Evolutionary conservation across 2,888 invertebrate species (phyloP), one percentile per base, ranked within the genome.

Genomic region (Acanthosoma haemorrhoidale): DNA sequence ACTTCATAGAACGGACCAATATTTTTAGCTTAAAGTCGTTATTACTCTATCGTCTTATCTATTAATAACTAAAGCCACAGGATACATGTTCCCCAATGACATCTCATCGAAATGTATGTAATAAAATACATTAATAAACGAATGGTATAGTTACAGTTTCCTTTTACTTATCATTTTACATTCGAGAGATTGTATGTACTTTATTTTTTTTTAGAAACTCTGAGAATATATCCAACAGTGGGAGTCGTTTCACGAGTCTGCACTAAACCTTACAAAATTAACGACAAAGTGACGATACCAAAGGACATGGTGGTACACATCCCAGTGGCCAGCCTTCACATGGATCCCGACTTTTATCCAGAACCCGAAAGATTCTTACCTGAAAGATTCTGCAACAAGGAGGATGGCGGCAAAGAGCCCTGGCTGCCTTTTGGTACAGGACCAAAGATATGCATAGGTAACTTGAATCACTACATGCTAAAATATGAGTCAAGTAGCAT

Each of bases 351-450:
- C n/a, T 21, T 25, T 15, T 41, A 34, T 15, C 59, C 58, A 8
- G 38, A 68, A 16, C 68, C 68, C 1, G 59, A 58, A n/a, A 18
- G 16, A 8, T 68, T 68, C 57, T 9, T 18, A 1, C 68, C 68
- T 1, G 68, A 68, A 15, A 9, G 68, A n/a, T 68, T 32, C 34
- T 32, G 16, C 2, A n/a, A n/a, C n/a, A n/a, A n/a, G n/a, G n/a
- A n/a, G n/a, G 25, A 58, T 15, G 36, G 29, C 2, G 21, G 36
- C 15, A 21, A 29, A 2, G 25, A 29, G n/a, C n/a, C n/a, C 25
- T 57, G 34, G 29, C 16, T 68, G 34, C 36, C 68, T 5, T 68
- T 68, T 58, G 68, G 68, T 9, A 34, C 8, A 25, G 68, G 68
- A 16, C 68, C 68, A 5, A 34, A 59, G 8, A 57, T 41, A 15